Conservation (phyloP, 2,797 vertebrate genomes). For the Zalophus californianus region DNA sequence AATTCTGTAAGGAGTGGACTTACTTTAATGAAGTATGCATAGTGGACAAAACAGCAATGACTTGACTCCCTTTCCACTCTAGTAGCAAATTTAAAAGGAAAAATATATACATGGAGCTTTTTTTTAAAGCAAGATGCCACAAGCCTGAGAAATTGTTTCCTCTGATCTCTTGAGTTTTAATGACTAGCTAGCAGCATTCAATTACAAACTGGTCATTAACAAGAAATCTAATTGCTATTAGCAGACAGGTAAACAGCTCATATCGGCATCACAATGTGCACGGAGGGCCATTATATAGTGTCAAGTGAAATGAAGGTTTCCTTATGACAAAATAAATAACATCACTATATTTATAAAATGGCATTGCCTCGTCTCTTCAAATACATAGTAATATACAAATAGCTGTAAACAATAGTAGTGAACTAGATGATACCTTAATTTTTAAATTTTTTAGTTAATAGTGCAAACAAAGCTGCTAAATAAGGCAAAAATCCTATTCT, state of each 20-base stretch:
- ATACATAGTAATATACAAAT: slow-evolving; percentile 52
- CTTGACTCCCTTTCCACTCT: not conserved
- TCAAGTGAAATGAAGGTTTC: not conserved
- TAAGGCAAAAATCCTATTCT: not conserved
- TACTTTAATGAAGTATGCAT: slow-evolving; percentile 5
- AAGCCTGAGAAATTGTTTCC: slow-evolving; percentile 71
- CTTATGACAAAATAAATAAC: not conserved
- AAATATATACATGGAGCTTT: not conserved
- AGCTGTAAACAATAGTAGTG: slow-evolving; percentile 62
- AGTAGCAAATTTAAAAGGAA: slow-evolving; percentile 32
- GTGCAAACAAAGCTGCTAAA: not conserved
- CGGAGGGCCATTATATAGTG: slow-evolving; percentile 25
- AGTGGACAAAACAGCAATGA: not conserved
- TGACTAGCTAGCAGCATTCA: slow-evolving; percentile 73
- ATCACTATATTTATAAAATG: not conserved
- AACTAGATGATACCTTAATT: slow-evolving; percentile 54
- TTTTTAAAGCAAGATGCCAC: slow-evolving; percentile 61
- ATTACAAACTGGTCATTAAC: slow-evolving; percentile 76
- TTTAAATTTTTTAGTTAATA: slow-evolving; percentile 69
- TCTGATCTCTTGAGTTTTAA: slow-evolving; percentile 71
- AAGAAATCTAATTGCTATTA: slow-evolving; percentile 58
- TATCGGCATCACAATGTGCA: slow-evolving; percentile 50
- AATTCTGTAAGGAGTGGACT: not conserved
- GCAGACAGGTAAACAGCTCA: slow-evolving; percentile 56
- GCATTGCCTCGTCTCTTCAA: not conserved